Evolutionary conservation across 2,113 vertebrate genomes (phyloP).

Genomic region (Anolis carolinensis): DNA sequence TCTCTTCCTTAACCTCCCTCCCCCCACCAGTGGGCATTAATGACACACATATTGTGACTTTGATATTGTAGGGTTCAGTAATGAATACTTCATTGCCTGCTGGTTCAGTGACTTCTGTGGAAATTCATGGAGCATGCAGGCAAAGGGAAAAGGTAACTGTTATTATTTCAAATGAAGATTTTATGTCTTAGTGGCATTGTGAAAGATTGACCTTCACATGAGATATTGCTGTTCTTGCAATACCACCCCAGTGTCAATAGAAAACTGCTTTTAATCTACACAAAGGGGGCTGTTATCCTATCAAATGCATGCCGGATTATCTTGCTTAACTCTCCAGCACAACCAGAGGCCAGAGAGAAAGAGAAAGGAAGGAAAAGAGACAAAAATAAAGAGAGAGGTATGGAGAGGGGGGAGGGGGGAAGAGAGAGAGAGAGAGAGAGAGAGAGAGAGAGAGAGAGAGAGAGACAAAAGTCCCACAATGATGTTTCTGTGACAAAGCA

Average conservation of each 20-base stretch:
- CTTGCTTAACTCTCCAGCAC: conserved; percentile 61
- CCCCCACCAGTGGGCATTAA: conserved; percentile 53
- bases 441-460: not conserved
- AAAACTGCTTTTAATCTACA: conserved; percentile 75
- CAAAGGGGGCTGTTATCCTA: conserved; percentile 70
- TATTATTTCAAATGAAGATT: conserved; percentile 80
- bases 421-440: not conserved
- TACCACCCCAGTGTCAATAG: conserved; percentile 71
- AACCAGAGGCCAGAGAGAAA: conserved; percentile 40
- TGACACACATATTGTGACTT: conserved; percentile 69
- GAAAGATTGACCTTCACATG: conserved; percentile 79
- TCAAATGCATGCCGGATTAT: conserved; percentile 66
- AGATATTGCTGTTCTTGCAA: conserved; percentile 72
- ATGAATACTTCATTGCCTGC: conserved; percentile 72
- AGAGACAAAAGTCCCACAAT: conserved; percentile 23
- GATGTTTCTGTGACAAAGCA: conserved; percentile 42
- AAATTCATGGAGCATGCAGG: conserved; percentile 74
- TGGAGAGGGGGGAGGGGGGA: too few species aligned
- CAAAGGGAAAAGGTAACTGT: conserved; percentile 76
- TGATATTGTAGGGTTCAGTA: conserved; percentile 65
- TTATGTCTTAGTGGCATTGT: conserved; percentile 75
- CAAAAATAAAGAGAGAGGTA: not conserved
- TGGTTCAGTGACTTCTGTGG: conserved; percentile 74
- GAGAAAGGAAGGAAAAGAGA: not conserved
- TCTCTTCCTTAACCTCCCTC: not conserved